Evolutionary conservation across 2,888 invertebrate species (phyloP), one percentile per base, ranked within the genome.

Genomic region (Urechis unicinctus): DNA sequence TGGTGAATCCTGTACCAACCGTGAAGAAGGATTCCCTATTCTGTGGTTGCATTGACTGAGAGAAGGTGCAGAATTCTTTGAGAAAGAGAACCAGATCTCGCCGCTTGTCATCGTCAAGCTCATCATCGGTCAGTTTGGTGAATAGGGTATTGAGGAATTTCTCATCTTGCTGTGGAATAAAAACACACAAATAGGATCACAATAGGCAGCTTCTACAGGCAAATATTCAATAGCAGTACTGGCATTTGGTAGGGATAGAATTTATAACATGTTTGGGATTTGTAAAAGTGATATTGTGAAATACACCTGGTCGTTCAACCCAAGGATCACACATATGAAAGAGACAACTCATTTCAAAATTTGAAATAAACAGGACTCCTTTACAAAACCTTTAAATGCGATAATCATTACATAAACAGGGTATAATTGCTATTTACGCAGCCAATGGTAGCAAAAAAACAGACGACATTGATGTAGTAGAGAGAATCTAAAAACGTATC

Each of bases 51-150:
- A 99, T 83, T 77, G 94, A 95, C 82, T 97, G 96, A 67, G 97
- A 95, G 83, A 96, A 96, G 80, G 92, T 93, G 82, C 97, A 97
- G 82, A 96, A 96, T 80, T 99, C 99, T 79, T 96, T 97, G 67
- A 99, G 84, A 83, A 99, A 99, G 71, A 95, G 82, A 64, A 96
- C 91, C 74, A 96, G 85, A 80, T 99, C 98, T 72, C 92, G 84
- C 71, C 96, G 84, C 76, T 92, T 90, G 17, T 83, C 79, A 66
- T 92, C 87, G 28, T 88, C 85, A 45, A 93, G 93, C 68, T 86
- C 86, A 70, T 90, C 88, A 78, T 93, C 91, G 66, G 89, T 91
- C 70, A 99, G 84, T 79, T 93, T 86, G 59, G 88, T 86, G 82
- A 99, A 97, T 68, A 99, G 83, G 80, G 95, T 94, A 54, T 88